Conservation (phyloP, 1,140 invertebrate species). For the Caligus rogercresseyi region DNA sequence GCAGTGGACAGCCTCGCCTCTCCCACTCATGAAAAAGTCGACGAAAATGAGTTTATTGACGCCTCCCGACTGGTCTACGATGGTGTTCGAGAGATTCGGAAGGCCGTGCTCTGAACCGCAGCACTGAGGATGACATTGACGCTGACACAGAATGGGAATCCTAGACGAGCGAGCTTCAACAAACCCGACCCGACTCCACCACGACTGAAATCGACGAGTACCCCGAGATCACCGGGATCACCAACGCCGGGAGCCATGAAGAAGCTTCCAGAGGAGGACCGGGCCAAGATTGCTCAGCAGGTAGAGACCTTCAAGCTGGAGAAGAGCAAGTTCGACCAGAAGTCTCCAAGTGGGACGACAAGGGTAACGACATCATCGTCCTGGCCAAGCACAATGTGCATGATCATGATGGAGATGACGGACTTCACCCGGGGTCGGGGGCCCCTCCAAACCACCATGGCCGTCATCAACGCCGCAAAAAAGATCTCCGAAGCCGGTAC, state of each 20-base stretch:
- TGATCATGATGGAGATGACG: slow-evolving; percentile 99
- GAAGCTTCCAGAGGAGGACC: slow-evolving; percentile 93
- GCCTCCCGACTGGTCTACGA: slow-evolving; percentile 89
- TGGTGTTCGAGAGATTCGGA: slow-evolving; percentile 82
- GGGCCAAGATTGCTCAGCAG: slow-evolving; percentile 90
- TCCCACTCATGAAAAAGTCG: slow-evolving; percentile 51
- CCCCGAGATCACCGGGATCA: slow-evolving; percentile 82
- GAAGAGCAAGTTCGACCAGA: slow-evolving; percentile 88
- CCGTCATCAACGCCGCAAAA: slow-evolving; percentile 97
- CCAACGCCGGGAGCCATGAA: slow-evolving; percentile 86
- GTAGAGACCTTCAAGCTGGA: slow-evolving; percentile 78
- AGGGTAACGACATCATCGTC: slow-evolving; percentile 98
- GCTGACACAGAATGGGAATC: neutral
- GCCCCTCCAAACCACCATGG: slow-evolving; percentile 95
- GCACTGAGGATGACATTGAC: neutral
- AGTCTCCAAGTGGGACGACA: slow-evolving; percentile 99
- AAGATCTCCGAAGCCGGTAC: slow-evolving; percentile 95
- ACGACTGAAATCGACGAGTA: slow-evolving; percentile 73
- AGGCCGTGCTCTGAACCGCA: slow-evolving; percentile 81
- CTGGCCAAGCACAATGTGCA: slow-evolving; percentile 99
- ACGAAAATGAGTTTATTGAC: slow-evolving; percentile 97
- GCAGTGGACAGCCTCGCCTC: slow-evolving; percentile 68
- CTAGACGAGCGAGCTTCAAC: neutral
- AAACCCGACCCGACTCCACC: slow-evolving; percentile 39
- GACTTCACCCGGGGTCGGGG: slow-evolving; percentile 95